Percentiles rank a stretch among this genome's conserved stretches.
These are phyloP conservation scores for Epizoanthus rinbou DNA, from an alignment of 92 coral and sea anemone species.

Conservation along the genomic window DNA sequence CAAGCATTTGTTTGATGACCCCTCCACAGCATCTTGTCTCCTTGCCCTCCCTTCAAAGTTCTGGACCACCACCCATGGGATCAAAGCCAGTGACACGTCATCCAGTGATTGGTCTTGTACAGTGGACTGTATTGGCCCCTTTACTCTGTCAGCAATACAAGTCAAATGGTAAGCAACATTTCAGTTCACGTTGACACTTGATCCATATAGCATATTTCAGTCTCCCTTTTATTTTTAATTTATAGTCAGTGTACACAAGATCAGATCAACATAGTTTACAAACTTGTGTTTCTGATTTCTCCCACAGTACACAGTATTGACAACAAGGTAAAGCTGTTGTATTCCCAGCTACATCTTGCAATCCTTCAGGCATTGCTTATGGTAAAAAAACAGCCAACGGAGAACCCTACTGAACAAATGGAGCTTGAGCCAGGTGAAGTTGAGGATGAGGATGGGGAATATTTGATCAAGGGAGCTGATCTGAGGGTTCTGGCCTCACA, in stretches of 20 bases:
- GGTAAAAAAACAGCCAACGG: slow-evolving; percentile 70
- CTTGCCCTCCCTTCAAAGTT: slow-evolving; percentile 67
- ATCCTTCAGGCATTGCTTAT: slow-evolving; percentile 85
- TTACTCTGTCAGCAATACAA: slow-evolving; percentile 40
- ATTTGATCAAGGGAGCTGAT: slow-evolving; percentile 73
- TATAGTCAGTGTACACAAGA: too few relatives aligned
- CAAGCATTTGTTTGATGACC: slow-evolving; percentile 77
- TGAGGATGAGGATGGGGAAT: slow-evolving; percentile 82
- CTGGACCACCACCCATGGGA: slow-evolving; percentile 63
- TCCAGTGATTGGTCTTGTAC: slow-evolving; percentile 73
- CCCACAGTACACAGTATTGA: not conserved
- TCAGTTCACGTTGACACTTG: not conserved
- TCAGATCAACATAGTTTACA: too few relatives aligned
- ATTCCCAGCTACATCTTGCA: slow-evolving; percentile 91
- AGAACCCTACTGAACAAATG: slow-evolving; percentile 87
- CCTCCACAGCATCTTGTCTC: slow-evolving; percentile 70
- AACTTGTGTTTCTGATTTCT: too few relatives aligned
- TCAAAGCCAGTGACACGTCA: slow-evolving; percentile 38
- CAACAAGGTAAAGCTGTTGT: slow-evolving; percentile 52
- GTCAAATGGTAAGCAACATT: slow-evolving; percentile 22
- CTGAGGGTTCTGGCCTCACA: slow-evolving; percentile 55
- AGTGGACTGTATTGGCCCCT: slow-evolving; percentile 91
- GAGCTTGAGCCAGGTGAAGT: slow-evolving; percentile 99
- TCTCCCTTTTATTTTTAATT: too few relatives aligned
- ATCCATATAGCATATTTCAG: not conserved